Evolutionary conservation across 2,797 vertebrate genomes (phyloP).

Genomic region (Cossypha caffra): DNA sequence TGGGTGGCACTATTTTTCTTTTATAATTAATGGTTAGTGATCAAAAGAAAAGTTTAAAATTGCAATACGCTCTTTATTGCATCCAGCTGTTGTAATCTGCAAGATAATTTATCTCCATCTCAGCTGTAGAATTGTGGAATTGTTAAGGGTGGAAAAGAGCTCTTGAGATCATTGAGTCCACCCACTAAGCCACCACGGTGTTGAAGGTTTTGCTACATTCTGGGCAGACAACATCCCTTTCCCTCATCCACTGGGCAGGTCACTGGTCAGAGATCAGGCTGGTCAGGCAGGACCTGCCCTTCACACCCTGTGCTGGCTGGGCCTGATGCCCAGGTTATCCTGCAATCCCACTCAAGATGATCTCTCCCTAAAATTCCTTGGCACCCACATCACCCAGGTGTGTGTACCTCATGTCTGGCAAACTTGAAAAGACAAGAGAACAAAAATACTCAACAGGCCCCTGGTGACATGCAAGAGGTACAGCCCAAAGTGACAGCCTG

Average conservation of each 20-base stretch:
- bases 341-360: background rate
- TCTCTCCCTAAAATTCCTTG: background rate
- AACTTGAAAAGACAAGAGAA: background rate
- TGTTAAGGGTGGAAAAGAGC: background rate
- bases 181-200: background rate
- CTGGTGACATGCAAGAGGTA: background rate
- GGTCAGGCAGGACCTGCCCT: background rate
- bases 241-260: background rate
- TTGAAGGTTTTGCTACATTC: background rate
- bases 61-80: constrained; percentile 8
- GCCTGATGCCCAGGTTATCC: background rate
- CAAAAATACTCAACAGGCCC: background rate
- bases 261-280: background rate
- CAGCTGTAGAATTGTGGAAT: background rate
- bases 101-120: constrained; percentile 29
- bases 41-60: constrained; percentile 36
- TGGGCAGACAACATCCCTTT: background rate
- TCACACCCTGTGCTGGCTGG: background rate
- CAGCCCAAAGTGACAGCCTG: background rate
- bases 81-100: background rate
- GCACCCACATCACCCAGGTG: background rate
- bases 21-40: background rate
- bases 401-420: background rate
- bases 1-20: constrained; percentile 19
- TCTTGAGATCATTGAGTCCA: background rate